Evolutionary conservation across 2,797 vertebrate genomes (phyloP).

Genomic region (Spinibarbus caldwelli): DNA sequence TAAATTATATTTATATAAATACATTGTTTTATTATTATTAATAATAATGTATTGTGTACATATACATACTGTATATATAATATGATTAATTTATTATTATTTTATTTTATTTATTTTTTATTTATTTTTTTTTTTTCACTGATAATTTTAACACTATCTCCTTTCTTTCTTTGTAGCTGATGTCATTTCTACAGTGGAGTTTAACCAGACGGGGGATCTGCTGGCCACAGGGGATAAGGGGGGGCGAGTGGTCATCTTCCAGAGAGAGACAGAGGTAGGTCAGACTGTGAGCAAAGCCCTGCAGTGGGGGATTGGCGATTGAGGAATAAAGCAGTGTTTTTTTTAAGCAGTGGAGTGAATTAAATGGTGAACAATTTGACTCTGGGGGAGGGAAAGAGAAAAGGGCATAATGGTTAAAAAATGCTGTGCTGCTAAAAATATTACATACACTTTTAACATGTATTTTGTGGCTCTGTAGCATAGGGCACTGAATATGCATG

Average conservation of each 20-base stretch:
- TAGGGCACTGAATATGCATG: neutral
- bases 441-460: neutral
- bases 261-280: constrained; percentile 93
- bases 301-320: neutral
- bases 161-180: constrained; percentile 81
- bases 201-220: constrained; percentile 97
- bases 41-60: no score
- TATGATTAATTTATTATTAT: no score
- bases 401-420: neutral
- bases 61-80: no score
- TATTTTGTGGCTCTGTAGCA: neutral
- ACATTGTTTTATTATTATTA: no score
- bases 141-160: neutral
- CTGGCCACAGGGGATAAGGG: constrained; percentile 98
- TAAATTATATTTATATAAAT: no score
- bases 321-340: neutral
- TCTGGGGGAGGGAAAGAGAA: neutral
- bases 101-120: no score
- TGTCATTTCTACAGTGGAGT: constrained; percentile 98
- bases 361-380: neutral
- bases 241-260: constrained; percentile 98
- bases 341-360: neutral
- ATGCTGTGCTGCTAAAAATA: neutral
- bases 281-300: constrained; percentile 4
- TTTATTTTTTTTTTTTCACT: neutral